Conservation (phyloP, 37 sponge, comb jelly and placozoan species). For the Aphrocallistes beatrix region DNA sequence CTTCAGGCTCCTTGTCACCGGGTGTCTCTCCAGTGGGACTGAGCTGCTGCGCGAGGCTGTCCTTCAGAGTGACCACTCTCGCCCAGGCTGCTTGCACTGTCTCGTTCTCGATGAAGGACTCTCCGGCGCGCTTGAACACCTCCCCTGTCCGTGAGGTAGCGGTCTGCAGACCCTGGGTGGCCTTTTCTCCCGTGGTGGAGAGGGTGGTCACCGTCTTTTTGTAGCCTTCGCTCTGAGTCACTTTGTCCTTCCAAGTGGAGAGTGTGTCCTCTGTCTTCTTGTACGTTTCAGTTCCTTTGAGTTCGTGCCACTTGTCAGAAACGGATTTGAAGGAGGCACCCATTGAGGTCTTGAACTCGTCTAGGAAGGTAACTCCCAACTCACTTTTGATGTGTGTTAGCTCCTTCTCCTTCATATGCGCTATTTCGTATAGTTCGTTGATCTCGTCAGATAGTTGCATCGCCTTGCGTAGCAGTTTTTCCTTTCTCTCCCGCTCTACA, state of each 20-base stretch:
- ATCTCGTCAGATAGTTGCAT: constrained; percentile 1
- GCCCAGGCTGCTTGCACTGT: not conserved
- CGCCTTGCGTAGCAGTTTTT: not conserved
- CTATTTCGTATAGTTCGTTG: not conserved
- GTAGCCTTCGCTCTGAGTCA: constrained; percentile 5
- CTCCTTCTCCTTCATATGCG: not conserved
- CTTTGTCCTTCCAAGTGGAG: not conserved
- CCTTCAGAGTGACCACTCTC: not conserved
- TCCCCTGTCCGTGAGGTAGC: constrained; percentile 1
- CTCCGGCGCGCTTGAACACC: not conserved
- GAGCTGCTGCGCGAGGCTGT: not conserved
- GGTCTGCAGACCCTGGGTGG: not conserved
- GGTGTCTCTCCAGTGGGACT: not conserved
- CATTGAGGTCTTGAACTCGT: not conserved
- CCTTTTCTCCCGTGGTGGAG: not conserved
- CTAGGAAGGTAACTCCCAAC: not conserved
- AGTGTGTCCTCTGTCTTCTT: constrained; percentile 1
- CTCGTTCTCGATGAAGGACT: constrained; percentile 3
- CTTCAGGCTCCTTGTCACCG: not conserved
- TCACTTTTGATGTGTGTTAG: not conserved
- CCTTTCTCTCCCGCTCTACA: not conserved
- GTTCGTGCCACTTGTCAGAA: not conserved
- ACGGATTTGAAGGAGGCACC: not conserved
- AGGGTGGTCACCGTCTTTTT: not conserved
- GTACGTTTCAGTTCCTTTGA: not conserved